Evolutionary conservation across 2,797 vertebrate species (phyloP), one percentile per base, ranked within the genome.

Genomic region (Falco biarmicus): DNA sequence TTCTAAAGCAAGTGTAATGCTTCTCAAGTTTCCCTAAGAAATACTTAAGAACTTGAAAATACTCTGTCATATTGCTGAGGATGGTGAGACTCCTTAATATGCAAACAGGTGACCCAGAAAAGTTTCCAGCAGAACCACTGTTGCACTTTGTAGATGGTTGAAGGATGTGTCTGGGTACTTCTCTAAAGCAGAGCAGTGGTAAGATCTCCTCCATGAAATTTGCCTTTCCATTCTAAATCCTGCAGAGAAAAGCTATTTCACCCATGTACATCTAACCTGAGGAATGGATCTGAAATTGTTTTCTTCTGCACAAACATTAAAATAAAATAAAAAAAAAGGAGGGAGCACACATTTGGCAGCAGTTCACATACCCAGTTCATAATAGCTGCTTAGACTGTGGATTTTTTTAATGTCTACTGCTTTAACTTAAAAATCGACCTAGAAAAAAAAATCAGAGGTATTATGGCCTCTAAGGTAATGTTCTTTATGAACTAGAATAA

Each of bases 401-500:
- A 18, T 56, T 77, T 94, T 89, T 90, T 79, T 31, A 78, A 87
- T 89, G 84, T 73, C 83, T 90, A 89, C 80, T 95, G 37, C 50
- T 95, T 94, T 91, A 93, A 91, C 73, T 92, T 97, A 94, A 95
- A 97, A 96, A 96, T 82, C 11, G 60, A 91, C 76, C 87, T 94
- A 92, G 92, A 96, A 96, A 32, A 80, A 80, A 95, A 95, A 84
- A 39, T 53, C 81, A 94, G 82, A 91, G 64, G 78, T 90, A 94
- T 85, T 97, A 93, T 86, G 84, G 95, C 91, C 90, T 96, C 96
- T 70, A 91, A 96, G 93, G 87, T 97, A 96, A 96, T 89, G 61
- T 95, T 96, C 89, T 97, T 97, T 96, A 97, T 96, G 92, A 97
- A 96, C 83, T 82, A 96, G 82, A 96, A 96, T 91, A 91, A 96